Conservation (phyloP, 2,113 vertebrate species). For the Saimiri boliviensis region DNA sequence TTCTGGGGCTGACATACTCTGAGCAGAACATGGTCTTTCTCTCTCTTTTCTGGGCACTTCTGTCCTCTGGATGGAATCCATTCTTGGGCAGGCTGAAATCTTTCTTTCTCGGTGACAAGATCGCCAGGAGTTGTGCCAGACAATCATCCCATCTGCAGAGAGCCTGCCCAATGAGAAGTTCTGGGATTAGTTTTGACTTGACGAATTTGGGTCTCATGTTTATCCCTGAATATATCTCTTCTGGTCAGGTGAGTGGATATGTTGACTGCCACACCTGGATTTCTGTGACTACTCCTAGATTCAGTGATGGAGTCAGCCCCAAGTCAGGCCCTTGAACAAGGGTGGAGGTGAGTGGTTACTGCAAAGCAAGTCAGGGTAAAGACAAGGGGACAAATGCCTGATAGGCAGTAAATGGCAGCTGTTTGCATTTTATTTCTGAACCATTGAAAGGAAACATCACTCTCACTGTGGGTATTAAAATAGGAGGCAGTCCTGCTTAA, state of each 20-base stretch:
- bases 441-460: not conserved
- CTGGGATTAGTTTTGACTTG: not conserved
- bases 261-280: not conserved
- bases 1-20: not conserved
- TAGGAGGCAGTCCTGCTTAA: not conserved
- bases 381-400: accelerated
- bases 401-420: not conserved
- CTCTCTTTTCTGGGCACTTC: not conserved
- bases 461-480: accelerated
- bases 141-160: not conserved
- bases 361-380: not conserved
- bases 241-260: not conserved
- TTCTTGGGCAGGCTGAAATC: not conserved
- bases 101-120: not conserved
- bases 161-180: not conserved
- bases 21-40: not conserved
- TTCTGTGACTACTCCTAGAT: not conserved
- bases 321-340: not conserved
- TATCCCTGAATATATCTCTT: not conserved
- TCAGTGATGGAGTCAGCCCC: not conserved
- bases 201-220: not conserved
- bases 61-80: not conserved
- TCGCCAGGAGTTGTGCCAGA: not conserved
- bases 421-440: not conserved
- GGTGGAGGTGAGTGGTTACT: not conserved